Conservation (phyloP, 1,140 invertebrate species). For the Trypoxylus dichotomus region DNA sequence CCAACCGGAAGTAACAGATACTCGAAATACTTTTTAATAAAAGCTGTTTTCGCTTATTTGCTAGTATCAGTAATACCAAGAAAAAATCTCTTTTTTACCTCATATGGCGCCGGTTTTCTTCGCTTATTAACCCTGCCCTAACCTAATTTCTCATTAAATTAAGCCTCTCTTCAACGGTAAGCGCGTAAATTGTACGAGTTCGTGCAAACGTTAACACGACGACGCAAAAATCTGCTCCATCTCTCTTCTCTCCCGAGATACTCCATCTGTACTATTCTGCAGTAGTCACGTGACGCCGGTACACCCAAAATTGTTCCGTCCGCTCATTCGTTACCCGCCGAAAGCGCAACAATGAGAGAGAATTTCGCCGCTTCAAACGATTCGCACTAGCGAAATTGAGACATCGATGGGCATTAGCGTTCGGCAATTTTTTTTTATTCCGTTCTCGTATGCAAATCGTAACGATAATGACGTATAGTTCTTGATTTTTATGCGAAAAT, state of each 20-base stretch:
- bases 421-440: no score
- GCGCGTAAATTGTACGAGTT: neutral
- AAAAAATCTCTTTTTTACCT: no score
- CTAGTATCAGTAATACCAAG: no score
- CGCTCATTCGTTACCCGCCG: neutral
- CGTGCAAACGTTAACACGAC: neutral
- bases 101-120: no score
- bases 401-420: neutral
- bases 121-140: no score
- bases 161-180: neutral
- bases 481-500: neutral
- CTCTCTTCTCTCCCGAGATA: neutral
- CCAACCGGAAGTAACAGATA: no score
- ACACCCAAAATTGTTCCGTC: constrained; percentile 5
- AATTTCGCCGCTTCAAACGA: neutral
- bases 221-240: neutral
- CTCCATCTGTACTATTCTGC: neutral
- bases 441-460: no score
- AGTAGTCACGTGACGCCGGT: constrained; percentile 11
- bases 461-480: neutral
- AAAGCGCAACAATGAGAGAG: neutral
- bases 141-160: no score
- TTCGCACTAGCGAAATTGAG: neutral
- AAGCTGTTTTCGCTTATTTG: no score
- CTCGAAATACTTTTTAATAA: no score